Evolutionary conservation across 2,797 vertebrate genomes (phyloP), one percentile per base, ranked within the genome.

Genomic region (Urosaurus nigricauda): DNA sequence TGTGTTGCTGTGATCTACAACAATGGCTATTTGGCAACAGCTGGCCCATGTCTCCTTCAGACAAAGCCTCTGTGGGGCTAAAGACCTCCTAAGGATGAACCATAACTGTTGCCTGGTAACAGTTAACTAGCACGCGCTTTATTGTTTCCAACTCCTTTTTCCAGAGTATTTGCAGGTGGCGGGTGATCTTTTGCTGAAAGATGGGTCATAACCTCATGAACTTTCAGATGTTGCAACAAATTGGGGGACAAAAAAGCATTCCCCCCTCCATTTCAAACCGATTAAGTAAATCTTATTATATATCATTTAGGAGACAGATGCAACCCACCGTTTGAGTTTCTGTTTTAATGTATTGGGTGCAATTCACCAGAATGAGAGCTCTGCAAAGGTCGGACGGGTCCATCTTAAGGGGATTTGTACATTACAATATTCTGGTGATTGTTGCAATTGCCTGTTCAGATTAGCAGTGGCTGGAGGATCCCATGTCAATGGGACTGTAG

Each of bases 71-170:
- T 83, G 96, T 97, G 97, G 96, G 96, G 95, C 93, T 93, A 94
- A 93, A 95, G 94, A 93, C 92, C 96, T 96, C 96, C 94, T 95
- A 93, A 93, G 95, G 96, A 95, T 97, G 97, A 97, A 97, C 97
- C 97, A 96, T 95, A 96, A 95, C 95, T 9, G 97, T 98, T 98
- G 96, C 98, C 98, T 97, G 97, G 98, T 91, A 97, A 98, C 97
- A 77, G 92, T 97, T 97, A 97, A 97, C 94, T 94, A 98, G 97
- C 98, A 98, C 97, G 97, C 98, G 98, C 97, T 97, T 97, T 96
- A 98, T 98, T 98, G 98, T 98, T 97, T 96, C 96, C 96, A 92
- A 84, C 95, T 97, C 97, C 97, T 97, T 97, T 37, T 98, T 97
- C 92, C 94, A 95, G 97, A 97, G 97, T 97, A 96, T 96, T 97